Evolutionary conservation across 1,140 invertebrate genomes (phyloP).

Genomic region (Berghia stephanieae): DNA sequence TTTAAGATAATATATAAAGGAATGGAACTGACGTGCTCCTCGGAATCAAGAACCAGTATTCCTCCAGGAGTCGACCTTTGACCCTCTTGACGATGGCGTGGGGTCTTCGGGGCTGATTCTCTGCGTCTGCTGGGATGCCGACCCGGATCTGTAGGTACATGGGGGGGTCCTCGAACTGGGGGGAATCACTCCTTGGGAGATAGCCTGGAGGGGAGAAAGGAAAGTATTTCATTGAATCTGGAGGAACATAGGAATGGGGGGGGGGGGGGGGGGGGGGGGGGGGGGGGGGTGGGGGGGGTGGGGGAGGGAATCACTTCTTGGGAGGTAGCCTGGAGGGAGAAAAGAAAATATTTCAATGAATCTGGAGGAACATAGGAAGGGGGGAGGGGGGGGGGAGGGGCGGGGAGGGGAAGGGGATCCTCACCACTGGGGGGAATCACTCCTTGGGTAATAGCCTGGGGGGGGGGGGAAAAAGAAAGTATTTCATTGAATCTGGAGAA

Average conservation of each 20-base stretch:
- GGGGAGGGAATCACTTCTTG: not conserved
- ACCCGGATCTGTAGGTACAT: constrained; percentile 28
- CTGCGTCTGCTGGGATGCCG: constrained; percentile 13
- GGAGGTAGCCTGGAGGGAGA: not conserved
- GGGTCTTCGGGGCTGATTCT: not conserved
- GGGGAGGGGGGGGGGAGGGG: not conserved
- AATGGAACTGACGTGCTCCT: constrained; percentile 24
- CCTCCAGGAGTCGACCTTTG: not conserved
- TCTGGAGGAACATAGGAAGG: not conserved
- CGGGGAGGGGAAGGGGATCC: not conserved
- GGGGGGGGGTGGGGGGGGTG: not conserved
- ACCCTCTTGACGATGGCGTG: constrained; percentile 24
- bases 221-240: not conserved
- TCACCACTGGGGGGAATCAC: not conserved
- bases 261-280: not conserved
- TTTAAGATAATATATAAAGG: too few species aligned
- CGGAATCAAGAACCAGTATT: constrained; percentile 27
- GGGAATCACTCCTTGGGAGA: constrained; percentile 5
- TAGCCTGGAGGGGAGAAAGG: constrained; percentile 1
- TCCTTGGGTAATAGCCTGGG: constrained; percentile 5
- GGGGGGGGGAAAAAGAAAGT: not conserved
- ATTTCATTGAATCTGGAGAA: not conserved
- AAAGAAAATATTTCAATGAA: not conserved
- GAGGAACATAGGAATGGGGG: not conserved
- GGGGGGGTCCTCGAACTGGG: constrained; percentile 18